A percentile compares a stretch with the other conserved stretches of the same genome.
phyloP scores from a whole-genome alignment of 2,888 invertebrate genomes.

The Drosophila birchii region DNA sequence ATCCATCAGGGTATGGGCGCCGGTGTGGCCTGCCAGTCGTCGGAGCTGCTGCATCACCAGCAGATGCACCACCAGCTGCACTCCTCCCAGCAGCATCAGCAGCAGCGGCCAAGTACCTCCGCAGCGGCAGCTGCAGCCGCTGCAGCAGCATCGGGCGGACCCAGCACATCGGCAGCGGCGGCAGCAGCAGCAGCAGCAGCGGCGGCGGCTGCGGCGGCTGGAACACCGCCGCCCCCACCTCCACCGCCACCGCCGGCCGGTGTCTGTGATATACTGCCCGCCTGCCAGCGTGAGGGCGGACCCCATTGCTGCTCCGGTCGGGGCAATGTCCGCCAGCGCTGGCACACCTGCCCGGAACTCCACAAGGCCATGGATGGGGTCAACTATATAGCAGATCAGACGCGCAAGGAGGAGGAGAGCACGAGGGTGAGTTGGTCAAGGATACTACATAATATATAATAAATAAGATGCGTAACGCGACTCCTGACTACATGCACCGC shows the following conservation, averaged over 20 bases:
- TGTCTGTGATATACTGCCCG: conserved; percentile 78
- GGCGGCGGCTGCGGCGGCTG: conserved; percentile 47
- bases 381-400: conserved; percentile 96
- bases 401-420: conserved; percentile 95
- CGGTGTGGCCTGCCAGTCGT: conserved; percentile 80
- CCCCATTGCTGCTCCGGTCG: conserved; percentile 86
- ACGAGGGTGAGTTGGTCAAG: conserved; percentile 88
- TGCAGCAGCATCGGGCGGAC: conserved; percentile 42
- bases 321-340: conserved; percentile 87
- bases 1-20: conserved; percentile 82
- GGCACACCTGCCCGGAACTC: conserved; percentile 96
- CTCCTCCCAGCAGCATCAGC: conserved; percentile 60
- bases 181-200: conserved; percentile 59
- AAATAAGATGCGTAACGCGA: neutral
- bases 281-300: conserved; percentile 84
- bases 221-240: conserved; percentile 71
- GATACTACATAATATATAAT: neutral
- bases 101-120: conserved; percentile 44
- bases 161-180: conserved; percentile 55
- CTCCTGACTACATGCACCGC: neutral
- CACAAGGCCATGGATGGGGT: conserved; percentile 97
- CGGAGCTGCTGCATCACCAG: conserved; percentile 68
- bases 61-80: conserved; percentile 53
- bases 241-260: conserved; percentile 75
- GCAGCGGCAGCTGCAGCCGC: conserved; percentile 53